Evolutionary conservation across 2,888 invertebrate genomes (phyloP).

Genomic region (Microctonus hyperodae): DNA sequence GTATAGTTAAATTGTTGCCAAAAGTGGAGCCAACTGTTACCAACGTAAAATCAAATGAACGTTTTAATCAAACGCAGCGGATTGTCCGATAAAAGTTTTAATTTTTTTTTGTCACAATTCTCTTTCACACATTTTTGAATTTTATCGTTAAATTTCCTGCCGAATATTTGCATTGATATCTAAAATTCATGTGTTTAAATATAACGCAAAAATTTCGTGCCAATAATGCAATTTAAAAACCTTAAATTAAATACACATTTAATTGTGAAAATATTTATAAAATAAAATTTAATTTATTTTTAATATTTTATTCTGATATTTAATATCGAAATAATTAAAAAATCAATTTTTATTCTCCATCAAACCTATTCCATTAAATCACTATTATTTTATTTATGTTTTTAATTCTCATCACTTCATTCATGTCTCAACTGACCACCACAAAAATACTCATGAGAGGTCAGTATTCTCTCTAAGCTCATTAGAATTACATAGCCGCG

Average conservation of each 20-base stretch:
- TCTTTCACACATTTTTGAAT: not conserved
- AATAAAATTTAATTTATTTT: too few relatives aligned
- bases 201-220: too few relatives aligned
- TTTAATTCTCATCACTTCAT: not conserved
- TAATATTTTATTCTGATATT: too few relatives aligned
- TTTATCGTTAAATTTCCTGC: not conserved
- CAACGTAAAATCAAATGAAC: constrained; percentile 39
- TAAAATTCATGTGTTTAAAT: too few relatives aligned
- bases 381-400: too few relatives aligned
- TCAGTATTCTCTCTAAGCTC: constrained; percentile 53
- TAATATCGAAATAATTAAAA: too few relatives aligned
- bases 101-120: constrained; percentile 30
- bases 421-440: not conserved
- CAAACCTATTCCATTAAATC: too few relatives aligned
- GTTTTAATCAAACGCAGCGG: constrained; percentile 40
- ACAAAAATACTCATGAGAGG: constrained; percentile 12
- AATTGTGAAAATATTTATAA: too few relatives aligned
- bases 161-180: too few relatives aligned
- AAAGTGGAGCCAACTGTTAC: constrained; percentile 29
- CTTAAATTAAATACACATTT: too few relatives aligned
- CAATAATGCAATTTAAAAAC: too few relatives aligned
- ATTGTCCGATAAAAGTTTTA: constrained; percentile 35
- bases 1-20: not conserved
- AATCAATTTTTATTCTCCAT: too few relatives aligned
- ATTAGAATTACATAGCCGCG: constrained; percentile 58